Base-by-base conservation (phyloP, 2,888 invertebrate species). In the Alviniconcha strummeri region DNA sequence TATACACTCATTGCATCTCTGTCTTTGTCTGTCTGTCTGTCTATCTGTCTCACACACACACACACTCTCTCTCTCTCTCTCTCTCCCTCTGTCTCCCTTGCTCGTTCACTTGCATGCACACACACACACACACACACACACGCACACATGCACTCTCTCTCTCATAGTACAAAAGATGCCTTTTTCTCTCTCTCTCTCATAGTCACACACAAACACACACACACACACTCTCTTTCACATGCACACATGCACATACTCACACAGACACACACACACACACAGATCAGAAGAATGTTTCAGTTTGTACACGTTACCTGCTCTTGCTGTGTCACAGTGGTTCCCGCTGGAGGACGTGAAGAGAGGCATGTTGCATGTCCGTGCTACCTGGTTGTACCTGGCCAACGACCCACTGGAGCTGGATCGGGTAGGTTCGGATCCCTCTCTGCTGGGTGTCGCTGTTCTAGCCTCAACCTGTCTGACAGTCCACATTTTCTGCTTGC, bases 311-410 rank as follows among this genome's bases (percentile, higher is more conserved):
- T 52, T 36, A 36, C 36, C 36, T 36, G 36, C 36, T 36, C 4
- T 78, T 13, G 19, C 80, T 83, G 91, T 88, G 11, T 52, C 19
- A 7, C 94, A 98, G 98, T 99, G 99, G 98, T 95, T 98, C 88
- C 97, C 97, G 0, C 95, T 99, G 89, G 98, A 99, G 94, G 97
- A 98, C 94, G 98, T 98, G 11, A 98, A 98, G 93, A 97, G 98
- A 92, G 99, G 99, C 8, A 96, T 98, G 95, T 95, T 99, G 0
- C 98, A 98, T 92, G 94, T 99, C 82, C 96, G 97, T 81, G 95
- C 98, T 81, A 96, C 96, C 8, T 99, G 99, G 99, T 95, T 98
- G 89, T 95, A 96, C 83, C 95, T 99, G 83, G 96, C 96, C 81
- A 94, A 96, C 67, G 95, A 96, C 91, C 94, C 96, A 17, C 94